A percentile compares a stretch with the other conserved stretches of the same genome.
Conservation (phyloP, 2,113 vertebrate genomes). For the Irena cyanogastra region DNA sequence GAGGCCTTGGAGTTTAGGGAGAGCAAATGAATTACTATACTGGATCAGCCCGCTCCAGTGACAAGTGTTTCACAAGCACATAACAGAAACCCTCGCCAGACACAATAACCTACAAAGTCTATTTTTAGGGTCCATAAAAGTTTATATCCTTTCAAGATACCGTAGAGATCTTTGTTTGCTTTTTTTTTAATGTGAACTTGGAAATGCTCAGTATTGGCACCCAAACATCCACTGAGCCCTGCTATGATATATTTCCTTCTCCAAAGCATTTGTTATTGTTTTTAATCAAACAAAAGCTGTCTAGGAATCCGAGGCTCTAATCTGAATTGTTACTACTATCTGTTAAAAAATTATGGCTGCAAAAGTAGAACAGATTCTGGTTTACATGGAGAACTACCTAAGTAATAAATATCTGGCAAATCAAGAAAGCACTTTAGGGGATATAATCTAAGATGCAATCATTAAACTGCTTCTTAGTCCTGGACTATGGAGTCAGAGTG, state of each 20-base stretch:
- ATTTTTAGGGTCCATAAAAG: background rate
- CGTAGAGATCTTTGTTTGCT: background rate
- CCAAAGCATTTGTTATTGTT: background rate
- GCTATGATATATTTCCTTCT: background rate
- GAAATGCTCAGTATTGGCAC: background rate
- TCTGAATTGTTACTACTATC: background rate
- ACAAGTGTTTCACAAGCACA: background rate
- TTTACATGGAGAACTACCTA: background rate
- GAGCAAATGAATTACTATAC: background rate
- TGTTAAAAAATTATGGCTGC: background rate
- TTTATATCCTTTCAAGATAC: background rate
- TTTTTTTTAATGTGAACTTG: background rate
- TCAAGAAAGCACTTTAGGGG: background rate
- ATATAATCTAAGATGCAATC: background rate
- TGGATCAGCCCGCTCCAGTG: background rate
- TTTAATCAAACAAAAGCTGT: constrained; percentile 8
- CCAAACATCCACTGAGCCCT: background rate
- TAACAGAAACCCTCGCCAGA: background rate
- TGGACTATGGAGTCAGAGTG: background rate
- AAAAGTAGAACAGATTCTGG: background rate
- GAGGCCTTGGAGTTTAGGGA: background rate
- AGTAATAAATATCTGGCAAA: background rate
- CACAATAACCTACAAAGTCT: background rate
- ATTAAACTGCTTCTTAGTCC: background rate
- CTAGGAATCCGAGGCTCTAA: background rate